These are phyloP conservation scores for Anadara kagoshimensis DNA, from an alignment of 1,140 invertebrate species.

Conservation along the genomic window DNA sequence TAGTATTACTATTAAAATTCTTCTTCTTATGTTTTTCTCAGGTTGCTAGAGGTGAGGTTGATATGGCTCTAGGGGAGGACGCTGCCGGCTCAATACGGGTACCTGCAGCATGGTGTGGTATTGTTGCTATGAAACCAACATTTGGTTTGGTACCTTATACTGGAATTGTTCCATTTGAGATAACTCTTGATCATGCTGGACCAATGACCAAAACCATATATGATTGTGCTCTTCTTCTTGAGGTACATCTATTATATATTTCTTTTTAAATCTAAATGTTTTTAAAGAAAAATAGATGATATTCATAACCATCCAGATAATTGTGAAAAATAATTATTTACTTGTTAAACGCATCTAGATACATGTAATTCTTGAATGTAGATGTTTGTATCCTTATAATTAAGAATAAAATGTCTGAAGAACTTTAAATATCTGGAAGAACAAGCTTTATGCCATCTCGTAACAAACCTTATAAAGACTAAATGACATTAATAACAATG, in stretches of 20 bases:
- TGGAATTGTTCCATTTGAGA: conserved; percentile 52
- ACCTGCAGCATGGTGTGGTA: conserved; percentile 63
- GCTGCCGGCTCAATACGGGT: conserved; percentile 67
- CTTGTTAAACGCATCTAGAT: too few species aligned
- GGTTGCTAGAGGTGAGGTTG: conserved; percentile 53
- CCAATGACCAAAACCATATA: conserved; percentile 61
- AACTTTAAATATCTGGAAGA: too few species aligned
- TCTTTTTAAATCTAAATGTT: neutral
- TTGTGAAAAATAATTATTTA: too few species aligned
- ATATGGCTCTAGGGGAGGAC: conserved; percentile 66
- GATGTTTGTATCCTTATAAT: too few species aligned
- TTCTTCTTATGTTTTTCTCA: neutral
- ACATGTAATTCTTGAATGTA: too few species aligned
- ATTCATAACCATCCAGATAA: too few species aligned
- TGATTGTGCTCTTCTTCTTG: conserved; percentile 65
- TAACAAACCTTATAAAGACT: too few species aligned
- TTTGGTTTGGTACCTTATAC: conserved; percentile 68
- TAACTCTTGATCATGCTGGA: conserved; percentile 62
- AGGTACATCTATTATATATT: conserved; percentile 40
- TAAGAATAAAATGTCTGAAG: too few species aligned
- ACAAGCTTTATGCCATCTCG: too few species aligned
- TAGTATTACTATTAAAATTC: neutral
- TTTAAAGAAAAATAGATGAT: too few species aligned
- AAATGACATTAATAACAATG: too few species aligned
- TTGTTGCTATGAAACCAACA: conserved; percentile 71